These are phyloP conservation scores for Sebastes itinus DNA, from an alignment of 2,797 vertebrate species.

Conservation along the genomic window DNA sequence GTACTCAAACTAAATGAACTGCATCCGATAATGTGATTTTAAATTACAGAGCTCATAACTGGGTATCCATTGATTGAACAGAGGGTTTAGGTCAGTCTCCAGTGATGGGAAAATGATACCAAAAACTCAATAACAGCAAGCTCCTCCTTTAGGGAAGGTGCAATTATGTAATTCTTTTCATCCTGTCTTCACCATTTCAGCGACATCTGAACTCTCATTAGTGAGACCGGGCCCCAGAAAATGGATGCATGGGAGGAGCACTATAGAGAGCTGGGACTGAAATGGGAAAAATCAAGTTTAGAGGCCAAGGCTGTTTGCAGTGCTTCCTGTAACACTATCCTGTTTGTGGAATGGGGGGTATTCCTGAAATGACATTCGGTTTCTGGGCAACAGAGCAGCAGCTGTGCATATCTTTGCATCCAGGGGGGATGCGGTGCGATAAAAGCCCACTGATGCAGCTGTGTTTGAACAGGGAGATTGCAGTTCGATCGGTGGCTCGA, in stretches of 20 bases:
- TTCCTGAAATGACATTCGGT: conserved; percentile 79
- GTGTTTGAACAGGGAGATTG: conserved; percentile 81
- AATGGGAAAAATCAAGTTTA: conserved; percentile 64
- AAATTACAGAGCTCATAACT: conserved; percentile 55
- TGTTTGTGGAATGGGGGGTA: conserved; percentile 71
- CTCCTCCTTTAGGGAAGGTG: conserved; percentile 29
- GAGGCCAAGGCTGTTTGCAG: conserved; percentile 37
- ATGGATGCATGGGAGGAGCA: conserved; percentile 43
- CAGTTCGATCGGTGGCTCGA: conserved; percentile 65
- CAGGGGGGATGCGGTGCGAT: conserved; percentile 37
- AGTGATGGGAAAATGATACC: conserved; percentile 54
- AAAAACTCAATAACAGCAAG: conserved; percentile 60
- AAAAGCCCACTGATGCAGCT: conserved; percentile 75
- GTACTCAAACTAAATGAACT: conserved; percentile 33
- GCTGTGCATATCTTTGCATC: conserved; percentile 83
- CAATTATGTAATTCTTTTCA: conserved; percentile 55
- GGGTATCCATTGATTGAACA: conserved; percentile 58
- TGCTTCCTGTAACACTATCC: conserved; percentile 76
- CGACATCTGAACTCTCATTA: conserved; percentile 71
- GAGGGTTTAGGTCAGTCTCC: conserved; percentile 44
- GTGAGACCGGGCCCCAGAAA: conserved; percentile 15
- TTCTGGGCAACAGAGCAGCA: conserved; percentile 83
- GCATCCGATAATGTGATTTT: conserved; percentile 51
- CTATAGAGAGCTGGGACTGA: conserved; percentile 9
- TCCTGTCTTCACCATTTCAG: conserved; percentile 39